phyloP scores from a whole-genome alignment of 2,113 vertebrate genomes.

The Pelvicachromis taeniatus region DNA sequence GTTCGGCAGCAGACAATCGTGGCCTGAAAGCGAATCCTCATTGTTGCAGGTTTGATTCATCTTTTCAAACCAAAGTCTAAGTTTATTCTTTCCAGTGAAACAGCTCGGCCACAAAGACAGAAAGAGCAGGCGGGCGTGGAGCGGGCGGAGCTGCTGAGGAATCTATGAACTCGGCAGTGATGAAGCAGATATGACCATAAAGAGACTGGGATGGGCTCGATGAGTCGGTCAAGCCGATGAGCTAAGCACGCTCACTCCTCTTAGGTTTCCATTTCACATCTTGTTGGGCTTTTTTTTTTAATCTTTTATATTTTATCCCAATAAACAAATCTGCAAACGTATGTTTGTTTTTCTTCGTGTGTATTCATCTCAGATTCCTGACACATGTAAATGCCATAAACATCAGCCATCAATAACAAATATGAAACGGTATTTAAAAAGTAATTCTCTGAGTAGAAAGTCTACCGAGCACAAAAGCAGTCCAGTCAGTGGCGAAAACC shows the following conservation, averaged over 20 bases:
- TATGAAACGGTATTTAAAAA: too few relatives aligned
- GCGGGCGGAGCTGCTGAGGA: not conserved
- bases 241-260: not conserved
- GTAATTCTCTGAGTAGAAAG: too few relatives aligned
- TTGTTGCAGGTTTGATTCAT: not conserved
- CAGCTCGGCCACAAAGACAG: not conserved
- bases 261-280: not conserved
- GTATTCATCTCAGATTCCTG: not conserved
- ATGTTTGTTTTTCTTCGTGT: fast-evolving
- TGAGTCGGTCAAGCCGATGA: not conserved
- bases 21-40: not conserved
- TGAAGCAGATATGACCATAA: not conserved
- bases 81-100: not conserved
- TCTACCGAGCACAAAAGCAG: not conserved
- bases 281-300: not conserved
- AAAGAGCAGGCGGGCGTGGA: not conserved
- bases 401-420: not conserved
- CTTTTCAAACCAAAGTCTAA: not conserved
- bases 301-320: not conserved
- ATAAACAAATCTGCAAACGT: not conserved
- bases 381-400: not conserved
- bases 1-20: not conserved
- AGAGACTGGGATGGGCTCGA: not conserved
- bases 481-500: not conserved
- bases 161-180: not conserved